Base-by-base conservation (phyloP, 2,797 vertebrate genomes). In the Mus spretus region DNA sequence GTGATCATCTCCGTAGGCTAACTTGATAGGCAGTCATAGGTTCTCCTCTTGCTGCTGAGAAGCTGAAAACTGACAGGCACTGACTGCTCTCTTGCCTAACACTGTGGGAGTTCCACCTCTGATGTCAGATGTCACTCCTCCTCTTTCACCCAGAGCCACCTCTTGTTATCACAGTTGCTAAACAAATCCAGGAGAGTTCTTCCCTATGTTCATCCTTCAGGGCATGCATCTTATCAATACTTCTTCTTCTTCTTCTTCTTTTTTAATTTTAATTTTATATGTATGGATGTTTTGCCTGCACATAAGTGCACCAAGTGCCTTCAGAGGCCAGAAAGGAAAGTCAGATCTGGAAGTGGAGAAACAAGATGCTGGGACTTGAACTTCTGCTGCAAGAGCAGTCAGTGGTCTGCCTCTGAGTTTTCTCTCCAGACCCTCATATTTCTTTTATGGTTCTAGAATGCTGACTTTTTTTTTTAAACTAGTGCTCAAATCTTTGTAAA, bases 401-500 rank as follows among this genome's bases (percentile, higher is more conserved):
- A 28, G 22, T 37, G 13, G 6, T 82, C 55, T 61, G 22, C n/a
- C 80, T 37, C 53, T 59, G 79, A 4, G n/a, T 40, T 40, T 37
- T 26, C 19, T 80, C 7, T 59, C n/a, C 10, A 40, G n/a, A 7
- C 22, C 14, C 37, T 47, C 26, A 6, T 65, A 31, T 63, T 65
- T 67, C 34, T 90, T 92, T 79, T 28, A 53, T 47, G 34, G 57
- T 79, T 85, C 63, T 70, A 89, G 84, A 86, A 63, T 79, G 28
- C 17, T 89, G 44, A 75, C 89, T 12, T 59, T n/a, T n/a, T n/a
- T 72, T n/a, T 65, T 65, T 63, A 8, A 63, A 31, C 86, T 84
- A 47, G 19, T n/a, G 34, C n/a, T 61, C 44, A 90, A 74, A 84
- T 88, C 26, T 81, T 93, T 85, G 15, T 79, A 90, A 88, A 96